Base-by-base conservation (phyloP, 2,888 invertebrate species). In the Macroteleia sp. region DNA sequence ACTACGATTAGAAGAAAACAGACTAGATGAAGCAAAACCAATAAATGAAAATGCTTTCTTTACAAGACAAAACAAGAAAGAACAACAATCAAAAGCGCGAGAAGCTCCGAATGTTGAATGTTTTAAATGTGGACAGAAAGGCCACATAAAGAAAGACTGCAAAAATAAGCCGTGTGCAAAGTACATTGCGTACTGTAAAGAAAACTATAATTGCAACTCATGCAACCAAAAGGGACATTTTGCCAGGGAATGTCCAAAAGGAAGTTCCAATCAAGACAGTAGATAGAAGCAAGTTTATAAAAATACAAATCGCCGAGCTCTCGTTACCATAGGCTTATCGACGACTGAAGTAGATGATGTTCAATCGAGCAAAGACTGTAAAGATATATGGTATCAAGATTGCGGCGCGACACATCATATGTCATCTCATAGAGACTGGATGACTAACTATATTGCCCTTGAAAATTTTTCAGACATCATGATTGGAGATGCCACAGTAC, bases 401-500 rank as follows among this genome's bases (percentile, higher is more conserved):
- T 28, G 75, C n/a, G 56, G 34, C 5, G 69, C 62, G 1, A 56
- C 56, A 6, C 69, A 76, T n/a, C 50, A 76, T 25, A 76, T 76
- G 54, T 48, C 44, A 1, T 75, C 14, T 0, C 19, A 39, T 0
- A 50, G 12, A n/a, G 46, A 75, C 17, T 67, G 64, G 69, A 9
- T 75, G 1, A 41, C 25, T 2, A 61, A 48, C 19, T 54, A 32
- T n/a, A 14, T 0, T 14, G 25, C 6, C 0, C 30, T 71, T 14
- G n/a, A 54, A 0, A 14, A 61, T 4, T 32, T 5, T 2, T 5
- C 8, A 2, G 30, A 17, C 5, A 74, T 82, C 0, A 20, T 79
- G 16, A 71, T 82, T 50, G 80, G 83, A 52, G 77, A 83, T 73
- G 57, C 81, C 44, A 78, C 83, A 10, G 41, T 61, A 81, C 12